Evolutionary conservation across 2,888 invertebrate species (phyloP), one percentile per base, ranked within the genome.

Genomic region (Troilus luridus): DNA sequence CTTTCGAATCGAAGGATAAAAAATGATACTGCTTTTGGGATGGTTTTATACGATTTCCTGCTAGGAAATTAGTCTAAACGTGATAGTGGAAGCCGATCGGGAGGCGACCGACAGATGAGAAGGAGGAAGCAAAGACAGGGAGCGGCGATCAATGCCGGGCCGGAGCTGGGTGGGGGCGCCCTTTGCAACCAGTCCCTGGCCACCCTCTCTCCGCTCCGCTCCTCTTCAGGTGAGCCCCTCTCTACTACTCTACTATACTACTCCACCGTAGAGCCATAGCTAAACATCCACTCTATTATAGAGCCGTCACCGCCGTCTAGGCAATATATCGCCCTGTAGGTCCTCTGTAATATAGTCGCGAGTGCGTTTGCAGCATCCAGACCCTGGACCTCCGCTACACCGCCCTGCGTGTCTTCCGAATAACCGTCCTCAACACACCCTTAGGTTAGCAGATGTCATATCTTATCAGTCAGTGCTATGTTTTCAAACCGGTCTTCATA

Each of bases 151-250:
- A 88, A 88, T 59, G 62, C 88, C 72, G 89, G 89, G 41, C 89
- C 21, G 60, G n/a, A 62, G 89, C 89, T 67, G 90, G 90, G 92
- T 90, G 90, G 91, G 91, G 90, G 91, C 90, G 89, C 91, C 91
- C 91, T 91, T 91, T 92, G 91, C 91, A 91, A 89, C 91, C 90
- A 72, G 90, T 90, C 89, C 91, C 91, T 90, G 91, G 91, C 72
- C 90, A 27, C 67, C 72, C 77, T 24, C 88, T 59, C 59, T 58
- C 81, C 41, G 77, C 81, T 72, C 60, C 90, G 81, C 54, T 67
- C 77, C 77, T 85, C 85, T 2, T 8, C 56, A 85, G 85, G 85
- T 85, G n/a, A 85, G 56, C n/a, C 7, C 64, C 17, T 41, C 27
- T 19, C 27, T 19, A 24, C 19, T n/a, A 67, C 56, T 85, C 19